Evolutionary conservation across 2,888 invertebrate genomes (phyloP).

Genomic region (Diaprepes abbreviatus): DNA sequence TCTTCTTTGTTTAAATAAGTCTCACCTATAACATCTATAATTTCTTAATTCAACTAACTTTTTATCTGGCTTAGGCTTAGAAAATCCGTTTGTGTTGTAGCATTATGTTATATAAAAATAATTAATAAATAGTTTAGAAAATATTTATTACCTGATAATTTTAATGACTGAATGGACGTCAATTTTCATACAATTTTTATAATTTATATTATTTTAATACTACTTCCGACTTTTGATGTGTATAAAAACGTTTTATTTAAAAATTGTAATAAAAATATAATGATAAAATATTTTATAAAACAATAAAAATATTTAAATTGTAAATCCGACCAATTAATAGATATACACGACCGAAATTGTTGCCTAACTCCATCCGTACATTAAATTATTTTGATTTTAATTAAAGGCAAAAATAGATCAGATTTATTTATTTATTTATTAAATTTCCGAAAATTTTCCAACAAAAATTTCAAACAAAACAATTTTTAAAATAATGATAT

Average conservation of each 20-base stretch:
- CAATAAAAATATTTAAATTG: not conserved
- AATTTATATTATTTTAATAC: too few species aligned
- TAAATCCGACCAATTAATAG: not conserved
- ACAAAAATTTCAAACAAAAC: not conserved
- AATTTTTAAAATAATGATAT: not conserved
- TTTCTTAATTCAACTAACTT: too few species aligned
- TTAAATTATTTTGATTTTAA: not conserved
- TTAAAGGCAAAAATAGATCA: not conserved
- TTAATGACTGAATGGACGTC: too few species aligned
- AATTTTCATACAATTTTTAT: too few species aligned
- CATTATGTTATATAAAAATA: too few species aligned
- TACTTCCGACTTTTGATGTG: too few species aligned
- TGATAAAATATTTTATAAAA: conserved; percentile 2
- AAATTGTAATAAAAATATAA: not conserved
- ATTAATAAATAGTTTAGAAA: too few species aligned
- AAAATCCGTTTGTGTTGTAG: too few species aligned
- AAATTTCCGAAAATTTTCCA: not conserved
- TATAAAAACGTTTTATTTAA: not conserved
- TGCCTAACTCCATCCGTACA: not conserved
- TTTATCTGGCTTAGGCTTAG: too few species aligned
- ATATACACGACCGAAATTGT: not conserved
- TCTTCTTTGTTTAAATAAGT: too few species aligned
- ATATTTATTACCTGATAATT: too few species aligned
- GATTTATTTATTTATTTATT: not conserved
- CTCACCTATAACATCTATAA: too few species aligned